Evolutionary conservation across 2,113 vertebrate genomes (phyloP).

Genomic region (Aegotheles bennettii): DNA sequence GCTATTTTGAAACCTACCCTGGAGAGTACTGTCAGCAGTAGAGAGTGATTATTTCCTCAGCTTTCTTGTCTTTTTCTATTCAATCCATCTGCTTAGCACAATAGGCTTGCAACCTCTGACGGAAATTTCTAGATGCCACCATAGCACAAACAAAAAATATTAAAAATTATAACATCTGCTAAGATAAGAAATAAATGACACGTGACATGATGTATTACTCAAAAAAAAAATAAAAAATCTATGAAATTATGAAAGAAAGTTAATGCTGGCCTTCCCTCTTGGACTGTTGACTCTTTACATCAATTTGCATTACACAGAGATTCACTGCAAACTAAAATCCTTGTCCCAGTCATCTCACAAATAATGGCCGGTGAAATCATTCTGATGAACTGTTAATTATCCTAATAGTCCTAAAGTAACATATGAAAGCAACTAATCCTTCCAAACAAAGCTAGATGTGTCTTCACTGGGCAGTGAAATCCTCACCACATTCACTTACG

Average conservation of each 20-base stretch:
- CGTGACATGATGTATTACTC: not conserved
- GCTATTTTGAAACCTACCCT: constrained; percentile 59
- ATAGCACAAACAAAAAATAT: not conserved
- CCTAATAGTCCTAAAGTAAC: constrained; percentile 27
- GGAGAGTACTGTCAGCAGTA: constrained; percentile 39
- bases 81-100: constrained; percentile 11
- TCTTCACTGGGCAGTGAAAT: not conserved
- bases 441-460: not conserved
- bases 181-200: not conserved
- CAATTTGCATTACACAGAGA: constrained; percentile 29
- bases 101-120: not conserved
- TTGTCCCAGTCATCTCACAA: not conserved
- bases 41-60: constrained; percentile 46
- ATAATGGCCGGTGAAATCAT: not conserved
- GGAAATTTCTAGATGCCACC: not conserved
- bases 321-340: not conserved
- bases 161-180: not conserved
- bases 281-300: not conserved
- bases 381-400: constrained; percentile 28
- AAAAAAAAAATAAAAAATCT: not conserved
- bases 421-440: constrained; percentile 24
- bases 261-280: constrained; percentile 44
- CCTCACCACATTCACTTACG: not conserved
- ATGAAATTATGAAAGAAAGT: not conserved
- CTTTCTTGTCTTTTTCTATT: constrained; percentile 36